A percentile compares a stretch with the other conserved stretches of the same genome.
These are phyloP conservation scores for Spinus olivaceus DNA, from an alignment of 2,797 vertebrate species.

Conservation along the genomic window DNA sequence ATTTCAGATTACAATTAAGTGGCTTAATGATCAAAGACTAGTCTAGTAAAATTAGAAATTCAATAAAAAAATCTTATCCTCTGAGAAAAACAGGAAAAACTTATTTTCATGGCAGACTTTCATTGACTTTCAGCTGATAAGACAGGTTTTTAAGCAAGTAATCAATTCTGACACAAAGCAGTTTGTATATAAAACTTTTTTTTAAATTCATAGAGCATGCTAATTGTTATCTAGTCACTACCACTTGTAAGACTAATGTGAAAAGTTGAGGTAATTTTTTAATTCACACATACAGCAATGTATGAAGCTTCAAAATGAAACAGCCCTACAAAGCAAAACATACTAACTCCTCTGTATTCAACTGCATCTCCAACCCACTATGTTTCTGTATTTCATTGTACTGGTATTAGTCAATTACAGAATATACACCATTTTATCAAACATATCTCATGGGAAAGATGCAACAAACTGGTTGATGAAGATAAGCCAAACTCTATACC, in stretches of 20 bases:
- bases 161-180: neutral
- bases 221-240: neutral
- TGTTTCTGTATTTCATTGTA: neutral
- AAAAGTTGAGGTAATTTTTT: neutral
- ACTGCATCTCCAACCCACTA: neutral
- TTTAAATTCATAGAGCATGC: neutral
- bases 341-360: neutral
- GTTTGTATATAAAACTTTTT: neutral
- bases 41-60: neutral
- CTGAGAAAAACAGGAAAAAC: neutral
- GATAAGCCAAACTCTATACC: neutral
- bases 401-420: neutral
- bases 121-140: neutral
- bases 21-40: neutral
- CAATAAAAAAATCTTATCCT: neutral
- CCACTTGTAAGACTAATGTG: neutral
- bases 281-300: neutral
- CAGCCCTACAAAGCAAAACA: neutral
- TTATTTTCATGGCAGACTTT: neutral
- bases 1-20: constrained; percentile 1
- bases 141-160: neutral
- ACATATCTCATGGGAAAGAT: neutral
- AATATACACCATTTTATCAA: neutral
- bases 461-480: neutral
- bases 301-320: neutral